phyloP scores from a whole-genome alignment of 1,140 invertebrate species.

The Chymomyza costata region DNA sequence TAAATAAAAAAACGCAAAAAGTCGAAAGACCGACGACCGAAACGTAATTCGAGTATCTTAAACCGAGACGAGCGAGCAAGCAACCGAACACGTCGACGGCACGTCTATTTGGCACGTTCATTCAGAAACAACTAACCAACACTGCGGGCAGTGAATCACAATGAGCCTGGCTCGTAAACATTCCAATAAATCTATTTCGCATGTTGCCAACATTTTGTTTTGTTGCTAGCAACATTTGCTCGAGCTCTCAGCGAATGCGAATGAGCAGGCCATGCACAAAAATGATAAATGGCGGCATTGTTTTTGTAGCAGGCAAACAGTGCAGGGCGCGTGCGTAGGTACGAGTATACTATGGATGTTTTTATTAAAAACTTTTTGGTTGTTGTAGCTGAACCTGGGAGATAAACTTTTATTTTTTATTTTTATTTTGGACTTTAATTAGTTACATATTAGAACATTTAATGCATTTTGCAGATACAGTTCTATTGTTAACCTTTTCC shows the following conservation, averaged over 20 bases:
- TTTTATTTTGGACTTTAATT: too few relatives aligned
- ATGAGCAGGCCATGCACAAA: slow-evolving; percentile 43
- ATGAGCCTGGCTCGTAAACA: slow-evolving; percentile 62
- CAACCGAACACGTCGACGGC: slow-evolving; percentile 42
- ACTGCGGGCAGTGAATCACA: slow-evolving; percentile 36
- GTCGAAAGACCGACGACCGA: slow-evolving; percentile 2
- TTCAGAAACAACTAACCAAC: slow-evolving; percentile 71
- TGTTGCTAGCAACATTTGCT: slow-evolving; percentile 38
- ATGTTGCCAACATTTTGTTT: slow-evolving; percentile 20
- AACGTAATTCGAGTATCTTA: slow-evolving; percentile 12
- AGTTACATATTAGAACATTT: not conserved
- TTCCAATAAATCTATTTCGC: slow-evolving; percentile 43
- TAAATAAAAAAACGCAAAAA: not conserved
- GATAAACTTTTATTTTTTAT: too few relatives aligned
- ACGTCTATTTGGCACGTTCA: slow-evolving; percentile 74
- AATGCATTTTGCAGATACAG: not conserved
- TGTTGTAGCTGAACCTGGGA: too few relatives aligned
- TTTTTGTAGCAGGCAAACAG: slow-evolving; percentile 43
- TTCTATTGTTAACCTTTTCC: too few relatives aligned
- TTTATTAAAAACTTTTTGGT: too few relatives aligned
- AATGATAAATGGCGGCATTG: slow-evolving; percentile 70
- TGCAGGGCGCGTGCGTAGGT: slow-evolving; percentile 13
- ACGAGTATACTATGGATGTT: not conserved
- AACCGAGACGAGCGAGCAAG: slow-evolving; percentile 37
- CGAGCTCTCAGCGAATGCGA: slow-evolving; percentile 16